Percentiles rank a stretch among this genome's conserved stretches.
These are phyloP conservation scores for Nanger granti DNA, from an alignment of 2,113 vertebrate species.

Conservation along the genomic window DNA sequence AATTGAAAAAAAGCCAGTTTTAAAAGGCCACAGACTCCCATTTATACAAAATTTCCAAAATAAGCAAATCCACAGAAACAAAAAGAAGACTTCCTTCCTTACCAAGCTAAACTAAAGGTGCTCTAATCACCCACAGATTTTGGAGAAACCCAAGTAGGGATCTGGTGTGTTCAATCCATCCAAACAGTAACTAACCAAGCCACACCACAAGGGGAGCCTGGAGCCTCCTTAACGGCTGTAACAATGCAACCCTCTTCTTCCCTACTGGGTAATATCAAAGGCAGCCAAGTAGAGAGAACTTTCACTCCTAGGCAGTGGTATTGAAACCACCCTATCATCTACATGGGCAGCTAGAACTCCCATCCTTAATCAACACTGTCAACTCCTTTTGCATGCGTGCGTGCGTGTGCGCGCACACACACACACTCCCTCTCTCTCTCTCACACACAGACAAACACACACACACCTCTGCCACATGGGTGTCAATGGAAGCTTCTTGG, in stretches of 20 bases:
- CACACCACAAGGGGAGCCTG: background rate
- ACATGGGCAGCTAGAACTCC: background rate
- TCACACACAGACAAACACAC: background rate
- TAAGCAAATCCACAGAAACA: background rate
- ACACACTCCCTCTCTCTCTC: background rate
- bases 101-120: background rate
- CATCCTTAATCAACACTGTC: background rate
- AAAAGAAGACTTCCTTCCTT: background rate
- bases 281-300: background rate
- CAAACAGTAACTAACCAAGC: background rate
- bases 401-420: rapidly evolving
- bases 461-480: background rate
- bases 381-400: rapidly evolving
- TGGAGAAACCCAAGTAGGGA: background rate
- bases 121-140: background rate
- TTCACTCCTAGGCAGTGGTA: background rate
- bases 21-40: background rate
- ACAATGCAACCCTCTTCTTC: background rate
- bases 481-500: background rate
- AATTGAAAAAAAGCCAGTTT: background rate
- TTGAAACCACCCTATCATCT: background rate
- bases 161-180: background rate
- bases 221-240: background rate
- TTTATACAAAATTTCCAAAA: background rate
- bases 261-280: background rate